Conservation (phyloP, 2,888 invertebrate genomes). For the Nasonia oneida region DNA sequence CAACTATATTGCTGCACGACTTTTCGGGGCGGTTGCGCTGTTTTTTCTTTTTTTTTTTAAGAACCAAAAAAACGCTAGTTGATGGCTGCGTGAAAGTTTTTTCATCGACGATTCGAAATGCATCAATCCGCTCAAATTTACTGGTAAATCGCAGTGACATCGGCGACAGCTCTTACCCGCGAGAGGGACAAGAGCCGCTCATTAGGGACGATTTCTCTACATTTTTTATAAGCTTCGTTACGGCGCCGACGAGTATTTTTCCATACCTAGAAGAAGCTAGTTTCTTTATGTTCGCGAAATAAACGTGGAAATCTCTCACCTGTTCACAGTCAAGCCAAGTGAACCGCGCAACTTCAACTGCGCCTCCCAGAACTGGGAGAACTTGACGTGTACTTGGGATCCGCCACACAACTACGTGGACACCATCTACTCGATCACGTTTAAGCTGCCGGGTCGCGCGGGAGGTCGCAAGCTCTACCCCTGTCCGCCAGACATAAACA, state of each 20-base stretch:
- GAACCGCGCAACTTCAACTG: slow-evolving; percentile 87
- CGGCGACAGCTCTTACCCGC: not conserved
- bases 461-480: slow-evolving; percentile 73
- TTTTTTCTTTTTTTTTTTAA: too few relatives aligned
- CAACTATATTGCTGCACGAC: not conserved
- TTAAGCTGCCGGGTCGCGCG: slow-evolving; percentile 78
- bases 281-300: not conserved
- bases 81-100: too few relatives aligned
- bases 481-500: slow-evolving; percentile 73
- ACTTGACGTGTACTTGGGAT: slow-evolving; percentile 88
- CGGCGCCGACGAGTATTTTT: not conserved
- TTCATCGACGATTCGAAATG: too few relatives aligned
- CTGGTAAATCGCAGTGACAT: too few relatives aligned
- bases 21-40: not conserved
- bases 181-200: not conserved
- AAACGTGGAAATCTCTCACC: not conserved
- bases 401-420: slow-evolving; percentile 81
- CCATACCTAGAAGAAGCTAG: not conserved
- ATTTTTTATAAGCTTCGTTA: not conserved
- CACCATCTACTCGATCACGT: slow-evolving; percentile 82
- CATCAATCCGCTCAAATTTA: too few relatives aligned
- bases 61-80: too few relatives aligned
- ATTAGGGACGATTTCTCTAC: slow-evolving; percentile 4
- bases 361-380: slow-evolving; percentile 86
- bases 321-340: slow-evolving; percentile 81